A percentile compares a stretch with the other conserved stretches of the same genome.
phyloP scores from a whole-genome alignment of 2,797 vertebrate species.

The Gymnodraco acuticeps region DNA sequence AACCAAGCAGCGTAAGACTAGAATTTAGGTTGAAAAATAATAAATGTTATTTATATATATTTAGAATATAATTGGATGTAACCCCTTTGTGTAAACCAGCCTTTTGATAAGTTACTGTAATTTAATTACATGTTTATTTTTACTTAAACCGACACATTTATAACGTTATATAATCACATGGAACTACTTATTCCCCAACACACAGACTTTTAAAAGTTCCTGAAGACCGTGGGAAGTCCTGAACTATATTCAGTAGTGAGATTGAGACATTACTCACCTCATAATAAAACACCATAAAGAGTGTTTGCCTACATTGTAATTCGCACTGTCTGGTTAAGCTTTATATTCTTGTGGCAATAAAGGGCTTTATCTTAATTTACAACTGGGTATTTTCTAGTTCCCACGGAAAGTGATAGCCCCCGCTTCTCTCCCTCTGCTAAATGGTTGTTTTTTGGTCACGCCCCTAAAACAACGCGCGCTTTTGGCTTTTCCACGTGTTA shows the following conservation, averaged over 20 bases:
- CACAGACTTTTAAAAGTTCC: not conserved
- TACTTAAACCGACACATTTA: too few species aligned
- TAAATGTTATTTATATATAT: too few species aligned
- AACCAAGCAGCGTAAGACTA: too few species aligned
- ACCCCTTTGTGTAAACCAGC: too few species aligned
- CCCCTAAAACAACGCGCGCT: conserved; percentile 61
- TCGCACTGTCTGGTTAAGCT: not conserved
- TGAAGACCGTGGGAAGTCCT: not conserved
- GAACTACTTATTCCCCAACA: too few species aligned
- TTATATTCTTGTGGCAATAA: not conserved
- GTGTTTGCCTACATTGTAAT: not conserved
- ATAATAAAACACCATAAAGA: not conserved
- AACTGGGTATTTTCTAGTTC: not conserved
- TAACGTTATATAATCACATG: too few species aligned
- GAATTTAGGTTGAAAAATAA: too few species aligned
- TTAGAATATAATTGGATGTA: too few species aligned
- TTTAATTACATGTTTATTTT: too few species aligned
- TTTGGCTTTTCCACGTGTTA: conserved; percentile 38
- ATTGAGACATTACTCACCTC: not conserved
- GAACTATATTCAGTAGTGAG: not conserved
- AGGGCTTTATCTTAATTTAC: not conserved
- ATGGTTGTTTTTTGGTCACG: conserved; percentile 26
- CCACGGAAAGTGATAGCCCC: conserved; percentile 12
- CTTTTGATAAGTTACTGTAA: too few species aligned
- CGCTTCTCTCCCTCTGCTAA: not conserved